Conservation (phyloP, 2,797 vertebrate species). For the Tokudaia tokunoshimensis region DNA sequence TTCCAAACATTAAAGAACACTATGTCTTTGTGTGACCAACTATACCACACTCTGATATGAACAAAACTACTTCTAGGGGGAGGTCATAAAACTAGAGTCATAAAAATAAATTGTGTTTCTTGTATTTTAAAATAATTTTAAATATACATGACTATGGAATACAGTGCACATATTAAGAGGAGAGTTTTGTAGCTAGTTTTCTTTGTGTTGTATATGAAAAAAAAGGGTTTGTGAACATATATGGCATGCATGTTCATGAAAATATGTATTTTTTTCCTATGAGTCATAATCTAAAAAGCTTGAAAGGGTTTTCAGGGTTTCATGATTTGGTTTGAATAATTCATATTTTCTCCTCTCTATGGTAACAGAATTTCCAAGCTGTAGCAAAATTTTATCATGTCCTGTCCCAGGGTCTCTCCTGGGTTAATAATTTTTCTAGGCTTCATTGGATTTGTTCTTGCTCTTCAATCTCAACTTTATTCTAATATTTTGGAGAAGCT, state of each 20-base stretch:
- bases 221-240: not conserved
- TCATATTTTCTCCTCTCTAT: not conserved
- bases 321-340: not conserved
- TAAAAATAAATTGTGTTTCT: not conserved
- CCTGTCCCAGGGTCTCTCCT: not conserved
- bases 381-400: slow-evolving; percentile 2
- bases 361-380: not conserved
- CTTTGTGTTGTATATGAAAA: not conserved
- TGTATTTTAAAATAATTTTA: not conserved
- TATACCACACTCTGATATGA: not conserved
- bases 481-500: not conserved
- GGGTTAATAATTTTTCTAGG: not conserved
- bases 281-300: slow-evolving; percentile 4
- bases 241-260: too few species aligned
- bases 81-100: not conserved
- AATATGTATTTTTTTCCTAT: not conserved
- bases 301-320: not conserved
- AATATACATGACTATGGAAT: not conserved
- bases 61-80: not conserved
- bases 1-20: not conserved
- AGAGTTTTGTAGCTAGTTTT: not conserved
- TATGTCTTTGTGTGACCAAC: not conserved
- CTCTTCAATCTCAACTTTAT: not conserved
- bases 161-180: not conserved
- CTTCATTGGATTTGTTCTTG: not conserved